phyloP scores from a whole-genome alignment of 2,888 invertebrate species.

The Uloborus plumipes region DNA sequence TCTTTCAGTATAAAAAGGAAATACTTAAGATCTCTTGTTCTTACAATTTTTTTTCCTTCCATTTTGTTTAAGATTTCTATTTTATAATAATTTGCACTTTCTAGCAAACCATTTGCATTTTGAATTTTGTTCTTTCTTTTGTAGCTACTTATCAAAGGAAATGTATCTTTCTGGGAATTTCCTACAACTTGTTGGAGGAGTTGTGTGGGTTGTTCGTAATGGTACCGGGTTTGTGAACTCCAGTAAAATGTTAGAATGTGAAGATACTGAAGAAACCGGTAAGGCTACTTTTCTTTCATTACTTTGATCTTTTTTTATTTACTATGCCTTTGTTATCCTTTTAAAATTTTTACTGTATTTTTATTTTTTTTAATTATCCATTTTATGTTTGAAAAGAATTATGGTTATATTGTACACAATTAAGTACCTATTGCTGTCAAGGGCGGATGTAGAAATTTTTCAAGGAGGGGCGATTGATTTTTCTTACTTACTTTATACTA shows the following conservation, averaged over 20 bases:
- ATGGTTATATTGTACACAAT: too few relatives aligned
- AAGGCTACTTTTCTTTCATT: not conserved
- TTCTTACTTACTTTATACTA: too few relatives aligned
- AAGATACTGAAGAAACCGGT: constrained; percentile 71
- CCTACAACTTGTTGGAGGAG: constrained; percentile 71
- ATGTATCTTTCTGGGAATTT: constrained; percentile 68
- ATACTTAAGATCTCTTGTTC: too few relatives aligned
- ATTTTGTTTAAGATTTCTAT: not conserved
- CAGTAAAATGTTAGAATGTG: constrained; percentile 70
- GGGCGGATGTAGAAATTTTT: too few relatives aligned
- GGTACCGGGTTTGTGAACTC: constrained; percentile 70
- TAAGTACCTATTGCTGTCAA: too few relatives aligned
- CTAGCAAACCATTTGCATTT: not conserved
- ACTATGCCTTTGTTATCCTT: too few relatives aligned
- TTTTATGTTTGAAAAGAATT: too few relatives aligned
- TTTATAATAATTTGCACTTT: not conserved
- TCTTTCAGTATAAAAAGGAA: too few relatives aligned
- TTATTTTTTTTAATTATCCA: not conserved
- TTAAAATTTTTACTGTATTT: not conserved
- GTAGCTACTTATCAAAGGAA: constrained; percentile 71
- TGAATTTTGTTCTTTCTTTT: constrained; percentile 1
- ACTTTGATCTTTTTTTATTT: too few relatives aligned
- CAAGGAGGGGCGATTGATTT: too few relatives aligned
- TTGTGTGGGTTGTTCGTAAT: constrained; percentile 71
- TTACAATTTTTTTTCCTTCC: not conserved